Evolutionary conservation across 1,140 invertebrate species (phyloP).

Genomic region (Dendroctonus valens): DNA sequence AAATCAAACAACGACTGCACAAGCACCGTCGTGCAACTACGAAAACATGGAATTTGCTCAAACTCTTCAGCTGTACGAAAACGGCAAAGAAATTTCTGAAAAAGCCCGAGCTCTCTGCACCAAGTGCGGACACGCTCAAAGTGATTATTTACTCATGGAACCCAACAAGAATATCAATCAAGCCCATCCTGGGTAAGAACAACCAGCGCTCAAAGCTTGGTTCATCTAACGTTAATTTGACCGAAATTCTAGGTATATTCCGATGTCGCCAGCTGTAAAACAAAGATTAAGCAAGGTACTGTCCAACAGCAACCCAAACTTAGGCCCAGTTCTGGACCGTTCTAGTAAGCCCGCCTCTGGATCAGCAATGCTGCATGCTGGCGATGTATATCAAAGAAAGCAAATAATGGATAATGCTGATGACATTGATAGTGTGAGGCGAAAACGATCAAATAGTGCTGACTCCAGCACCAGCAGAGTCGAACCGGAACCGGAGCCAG

Average conservation of each 20-base stretch:
- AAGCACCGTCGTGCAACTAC: slow-evolving; percentile 52
- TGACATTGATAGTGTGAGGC: slow-evolving; percentile 50
- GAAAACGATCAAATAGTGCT: slow-evolving; percentile 69
- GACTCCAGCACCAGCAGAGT: slow-evolving; percentile 59
- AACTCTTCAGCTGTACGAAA: slow-evolving; percentile 74
- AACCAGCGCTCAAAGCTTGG: background rate
- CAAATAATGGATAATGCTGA: slow-evolving; percentile 56
- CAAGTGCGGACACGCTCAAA: slow-evolving; percentile 67
- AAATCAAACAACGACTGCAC: slow-evolving; percentile 38
- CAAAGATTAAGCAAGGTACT: slow-evolving; percentile 52
- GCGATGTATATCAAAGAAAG: slow-evolving; percentile 62
- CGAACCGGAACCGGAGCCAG: slow-evolving; percentile 50
- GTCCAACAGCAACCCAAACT: slow-evolving; percentile 63
- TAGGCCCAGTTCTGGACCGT: slow-evolving; percentile 53
- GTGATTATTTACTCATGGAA: slow-evolving; percentile 71
- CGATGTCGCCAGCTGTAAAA: slow-evolving; percentile 66
- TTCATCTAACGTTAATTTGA: background rate
- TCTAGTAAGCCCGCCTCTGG: slow-evolving; percentile 46
- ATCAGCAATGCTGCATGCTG: slow-evolving; percentile 51
- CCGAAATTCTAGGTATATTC: slow-evolving; percentile 53
- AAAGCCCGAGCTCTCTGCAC: slow-evolving; percentile 54
- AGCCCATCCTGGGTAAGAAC: slow-evolving; percentile 51
- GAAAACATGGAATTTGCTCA: slow-evolving; percentile 76
- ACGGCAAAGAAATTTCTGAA: slow-evolving; percentile 62
- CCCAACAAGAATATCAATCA: slow-evolving; percentile 51